Conservation (phyloP, 2,888 invertebrate genomes). For the Stramonita haemastoma region DNA sequence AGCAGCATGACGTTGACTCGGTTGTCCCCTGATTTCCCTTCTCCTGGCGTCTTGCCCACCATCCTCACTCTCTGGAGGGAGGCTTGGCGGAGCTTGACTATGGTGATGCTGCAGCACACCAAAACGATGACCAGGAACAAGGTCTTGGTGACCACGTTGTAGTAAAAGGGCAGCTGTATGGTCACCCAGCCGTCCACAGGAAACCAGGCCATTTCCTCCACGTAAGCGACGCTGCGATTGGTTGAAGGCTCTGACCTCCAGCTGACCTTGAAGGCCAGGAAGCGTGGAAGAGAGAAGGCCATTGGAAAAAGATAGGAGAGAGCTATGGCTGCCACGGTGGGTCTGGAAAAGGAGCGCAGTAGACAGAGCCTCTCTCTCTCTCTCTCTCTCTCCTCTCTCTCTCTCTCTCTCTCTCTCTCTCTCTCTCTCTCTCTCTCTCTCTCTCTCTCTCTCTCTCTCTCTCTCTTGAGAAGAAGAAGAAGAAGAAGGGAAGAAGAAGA, state of each 20-base stretch:
- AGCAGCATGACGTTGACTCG: background rate
- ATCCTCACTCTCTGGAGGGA: background rate
- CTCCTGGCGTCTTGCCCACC: background rate
- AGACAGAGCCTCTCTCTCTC: background rate
- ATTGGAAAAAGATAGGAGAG: background rate
- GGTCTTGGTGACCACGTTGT: background rate
- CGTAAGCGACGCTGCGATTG: background rate
- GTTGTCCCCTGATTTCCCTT: background rate
- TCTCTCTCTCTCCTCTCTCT: too few species aligned
- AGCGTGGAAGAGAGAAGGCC: background rate
- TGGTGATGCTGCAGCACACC: background rate
- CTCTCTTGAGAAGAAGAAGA: too few species aligned
- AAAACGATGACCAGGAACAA: background rate
- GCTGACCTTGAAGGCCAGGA: background rate
- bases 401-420: too few species aligned
- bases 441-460: too few species aligned
- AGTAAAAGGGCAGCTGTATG: background rate
- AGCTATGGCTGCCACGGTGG: background rate
- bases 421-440: too few species aligned
- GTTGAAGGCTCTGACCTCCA: background rate
- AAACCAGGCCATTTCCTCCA: background rate
- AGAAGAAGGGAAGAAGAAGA: too few species aligned
- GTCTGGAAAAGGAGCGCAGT: background rate
- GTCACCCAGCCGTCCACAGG: background rate
- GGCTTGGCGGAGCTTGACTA: background rate